Conservation (phyloP, 2,888 invertebrate genomes). For the Chalcosyrphus nemorum region DNA sequence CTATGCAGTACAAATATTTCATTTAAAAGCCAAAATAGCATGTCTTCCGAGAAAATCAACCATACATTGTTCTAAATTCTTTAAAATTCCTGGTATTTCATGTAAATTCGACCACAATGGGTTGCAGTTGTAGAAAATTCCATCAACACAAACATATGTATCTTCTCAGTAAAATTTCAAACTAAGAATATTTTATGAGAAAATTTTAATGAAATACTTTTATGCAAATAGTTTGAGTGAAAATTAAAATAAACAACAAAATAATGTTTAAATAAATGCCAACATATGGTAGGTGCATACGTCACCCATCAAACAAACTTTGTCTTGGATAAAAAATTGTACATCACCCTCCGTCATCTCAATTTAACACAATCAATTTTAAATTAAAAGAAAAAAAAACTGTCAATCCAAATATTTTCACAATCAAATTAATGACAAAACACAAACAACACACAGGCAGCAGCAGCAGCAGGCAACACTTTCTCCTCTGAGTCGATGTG, state of each 20-base stretch:
- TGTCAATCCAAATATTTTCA: slow-evolving; percentile 32
- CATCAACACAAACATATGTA: too few species aligned
- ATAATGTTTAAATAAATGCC: not conserved
- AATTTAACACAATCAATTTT: slow-evolving; percentile 30
- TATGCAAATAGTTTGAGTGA: not conserved
- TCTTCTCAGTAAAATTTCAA: too few species aligned
- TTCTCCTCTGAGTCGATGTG: slow-evolving; percentile 1
- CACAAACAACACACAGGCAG: not conserved
- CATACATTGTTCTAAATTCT: too few species aligned
- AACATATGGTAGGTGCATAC: slow-evolving; percentile 24
- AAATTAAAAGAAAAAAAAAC: slow-evolving; percentile 48
- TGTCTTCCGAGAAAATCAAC: too few species aligned
- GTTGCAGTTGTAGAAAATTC: too few species aligned
- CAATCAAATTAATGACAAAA: slow-evolving; percentile 58
- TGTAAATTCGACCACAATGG: too few species aligned
- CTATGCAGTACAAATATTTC: too few species aligned
- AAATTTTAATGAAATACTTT: not conserved
- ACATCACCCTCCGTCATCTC: not conserved
- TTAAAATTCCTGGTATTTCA: too few species aligned
- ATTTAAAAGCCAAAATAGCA: too few species aligned
- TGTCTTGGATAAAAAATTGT: not conserved
- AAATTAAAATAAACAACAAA: not conserved
- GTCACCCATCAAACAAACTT: slow-evolving; percentile 9
- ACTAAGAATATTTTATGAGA: too few species aligned
- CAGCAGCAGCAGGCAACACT: slow-evolving; percentile 1